Conservation (phyloP, 2,797 vertebrate species). For the Lemur catta region DNA sequence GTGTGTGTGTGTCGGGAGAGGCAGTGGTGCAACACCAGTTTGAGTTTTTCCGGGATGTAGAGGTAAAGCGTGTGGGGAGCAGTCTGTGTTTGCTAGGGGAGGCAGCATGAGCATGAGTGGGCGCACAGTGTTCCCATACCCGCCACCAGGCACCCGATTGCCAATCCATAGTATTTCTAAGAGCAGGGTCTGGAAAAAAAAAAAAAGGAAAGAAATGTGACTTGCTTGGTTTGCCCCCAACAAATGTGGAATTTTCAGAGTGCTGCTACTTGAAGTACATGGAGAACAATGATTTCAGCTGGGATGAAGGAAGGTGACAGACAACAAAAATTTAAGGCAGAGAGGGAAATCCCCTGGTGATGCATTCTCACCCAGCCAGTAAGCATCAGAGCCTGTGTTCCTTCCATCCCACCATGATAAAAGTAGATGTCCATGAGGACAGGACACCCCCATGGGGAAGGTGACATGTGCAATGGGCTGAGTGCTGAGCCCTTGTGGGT, state of each 20-base stretch:
- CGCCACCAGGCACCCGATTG: not conserved
- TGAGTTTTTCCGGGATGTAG: not conserved
- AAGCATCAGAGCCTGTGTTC: not conserved
- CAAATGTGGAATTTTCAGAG: not conserved
- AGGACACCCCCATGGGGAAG: not conserved
- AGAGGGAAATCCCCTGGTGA: not conserved
- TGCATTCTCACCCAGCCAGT: not conserved
- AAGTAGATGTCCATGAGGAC: not conserved
- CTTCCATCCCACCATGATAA: not conserved
- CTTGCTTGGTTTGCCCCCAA: not conserved
- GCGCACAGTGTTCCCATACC: not conserved
- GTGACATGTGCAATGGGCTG: not conserved
- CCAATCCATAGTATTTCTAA: not conserved
- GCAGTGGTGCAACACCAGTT: not conserved
- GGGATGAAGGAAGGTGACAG: not conserved
- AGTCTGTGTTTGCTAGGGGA: not conserved
- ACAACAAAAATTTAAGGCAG: not conserved
- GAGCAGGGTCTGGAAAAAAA: not conserved
- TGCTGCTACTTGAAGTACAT: not conserved
- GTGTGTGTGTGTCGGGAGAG: not conserved
- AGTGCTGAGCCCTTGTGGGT: not conserved
- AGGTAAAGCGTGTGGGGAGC: not conserved
- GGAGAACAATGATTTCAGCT: not conserved
- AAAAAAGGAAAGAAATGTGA: not conserved
- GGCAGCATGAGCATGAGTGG: not conserved